Conservation (phyloP, 1,140 invertebrate genomes). For the Gonatopus flavifemur region DNA sequence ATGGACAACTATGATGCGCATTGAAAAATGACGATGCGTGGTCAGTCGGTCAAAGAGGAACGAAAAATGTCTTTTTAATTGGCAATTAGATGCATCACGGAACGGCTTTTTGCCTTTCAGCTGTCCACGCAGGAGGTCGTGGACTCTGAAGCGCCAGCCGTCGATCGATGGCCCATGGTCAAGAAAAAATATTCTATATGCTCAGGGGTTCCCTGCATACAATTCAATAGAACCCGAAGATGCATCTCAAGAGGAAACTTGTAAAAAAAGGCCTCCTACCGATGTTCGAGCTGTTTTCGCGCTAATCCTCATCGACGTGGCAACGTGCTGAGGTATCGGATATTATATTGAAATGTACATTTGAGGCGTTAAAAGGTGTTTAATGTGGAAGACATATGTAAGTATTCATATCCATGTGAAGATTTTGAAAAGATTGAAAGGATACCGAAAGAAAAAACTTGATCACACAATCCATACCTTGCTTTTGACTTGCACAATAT, state of each 20-base stretch:
- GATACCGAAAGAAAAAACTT: too few species aligned
- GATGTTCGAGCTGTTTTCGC: slow-evolving; percentile 35
- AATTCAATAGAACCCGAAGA: slow-evolving; percentile 6
- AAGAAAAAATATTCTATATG: too few species aligned
- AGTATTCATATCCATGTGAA: too few species aligned
- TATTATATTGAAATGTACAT: too few species aligned
- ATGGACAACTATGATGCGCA: too few species aligned
- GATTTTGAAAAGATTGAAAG: too few species aligned
- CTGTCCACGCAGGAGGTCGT: slow-evolving; percentile 33
- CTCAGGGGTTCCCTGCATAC: slow-evolving; percentile 10
- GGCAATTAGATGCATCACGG: slow-evolving; percentile 50
- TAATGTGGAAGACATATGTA: too few species aligned
- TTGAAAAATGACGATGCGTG: slow-evolving; percentile 17
- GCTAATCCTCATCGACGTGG: slow-evolving; percentile 38
- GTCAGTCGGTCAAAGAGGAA: slow-evolving; percentile 16
- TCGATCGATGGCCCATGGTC: background rate
- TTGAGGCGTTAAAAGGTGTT: too few species aligned
- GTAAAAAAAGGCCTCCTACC: slow-evolving; percentile 34
- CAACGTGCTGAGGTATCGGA: too few species aligned
- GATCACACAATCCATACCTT: too few species aligned
- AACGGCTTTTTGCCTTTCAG: slow-evolving; percentile 44
- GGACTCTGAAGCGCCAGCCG: slow-evolving; percentile 3
- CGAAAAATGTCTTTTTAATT: slow-evolving; percentile 56
- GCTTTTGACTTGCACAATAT: too few species aligned
- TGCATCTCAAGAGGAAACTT: slow-evolving; percentile 8